A percentile compares a stretch with the other conserved stretches of the same genome.
Conservation (phyloP, 2,888 invertebrate genomes). For the Oasisia sp. region DNA sequence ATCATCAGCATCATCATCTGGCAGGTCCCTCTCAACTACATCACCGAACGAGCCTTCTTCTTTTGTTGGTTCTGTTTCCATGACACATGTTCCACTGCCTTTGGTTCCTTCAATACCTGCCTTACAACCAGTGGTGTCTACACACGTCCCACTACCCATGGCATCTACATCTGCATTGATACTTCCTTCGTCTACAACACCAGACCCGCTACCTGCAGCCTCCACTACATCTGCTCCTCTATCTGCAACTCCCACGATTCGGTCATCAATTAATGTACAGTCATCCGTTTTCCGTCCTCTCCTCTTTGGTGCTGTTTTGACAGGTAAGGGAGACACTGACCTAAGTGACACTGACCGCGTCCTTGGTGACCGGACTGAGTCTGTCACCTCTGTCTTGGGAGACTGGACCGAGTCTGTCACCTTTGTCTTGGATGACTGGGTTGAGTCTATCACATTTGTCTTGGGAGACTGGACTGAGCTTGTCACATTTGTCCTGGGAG, state of each 20-base stretch:
- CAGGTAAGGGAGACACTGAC: conserved; percentile 18
- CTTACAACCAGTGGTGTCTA: background rate
- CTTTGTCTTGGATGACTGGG: background rate
- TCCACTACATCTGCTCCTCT: background rate
- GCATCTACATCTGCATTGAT: background rate
- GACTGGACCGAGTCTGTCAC: conserved; percentile 18
- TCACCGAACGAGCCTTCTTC: background rate
- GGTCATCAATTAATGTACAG: background rate
- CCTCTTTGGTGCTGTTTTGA: conserved; percentile 22
- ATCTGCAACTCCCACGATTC: background rate
- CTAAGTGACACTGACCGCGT: conserved; percentile 17
- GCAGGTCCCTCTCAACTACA: background rate
- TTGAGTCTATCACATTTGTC: background rate
- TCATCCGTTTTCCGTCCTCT: conserved; percentile 22
- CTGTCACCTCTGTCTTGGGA: conserved; percentile 13
- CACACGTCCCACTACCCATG: background rate
- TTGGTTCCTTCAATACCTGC: background rate
- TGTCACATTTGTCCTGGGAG: background rate
- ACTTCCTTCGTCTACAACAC: background rate
- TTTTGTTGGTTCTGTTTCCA: conserved; percentile 7
- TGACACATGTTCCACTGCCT: background rate
- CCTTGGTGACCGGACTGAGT: conserved; percentile 14
- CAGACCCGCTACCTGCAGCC: conserved; percentile 7
- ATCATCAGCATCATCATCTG: conserved; percentile 21
- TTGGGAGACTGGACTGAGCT: background rate